Evolutionary conservation across 2,797 vertebrate genomes (phyloP).

Genomic region (Pangasius macronema): DNA sequence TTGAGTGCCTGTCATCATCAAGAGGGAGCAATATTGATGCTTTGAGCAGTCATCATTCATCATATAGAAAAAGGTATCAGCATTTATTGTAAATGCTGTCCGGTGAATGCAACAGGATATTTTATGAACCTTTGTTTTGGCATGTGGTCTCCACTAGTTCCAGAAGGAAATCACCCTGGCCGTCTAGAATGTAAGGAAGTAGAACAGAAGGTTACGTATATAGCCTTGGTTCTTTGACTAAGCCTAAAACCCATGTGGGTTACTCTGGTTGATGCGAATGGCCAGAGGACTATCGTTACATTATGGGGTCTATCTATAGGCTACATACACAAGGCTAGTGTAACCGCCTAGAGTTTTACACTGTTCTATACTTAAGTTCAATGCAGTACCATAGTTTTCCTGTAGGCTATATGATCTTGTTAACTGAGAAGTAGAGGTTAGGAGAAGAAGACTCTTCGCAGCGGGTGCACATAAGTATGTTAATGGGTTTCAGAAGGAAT

Average conservation of each 20-base stretch:
- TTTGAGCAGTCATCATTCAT: neutral
- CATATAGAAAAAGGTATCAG: neutral
- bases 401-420: too few species aligned
- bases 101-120: neutral
- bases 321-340: neutral
- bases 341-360: too few species aligned
- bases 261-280: neutral
- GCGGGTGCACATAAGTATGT: too few species aligned
- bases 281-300: neutral
- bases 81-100: neutral
- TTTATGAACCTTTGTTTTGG: neutral
- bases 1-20: neutral
- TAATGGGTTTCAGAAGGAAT: too few species aligned
- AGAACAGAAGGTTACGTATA: neutral
- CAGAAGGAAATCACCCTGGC: neutral
- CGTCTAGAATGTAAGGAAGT: neutral
- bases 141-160: neutral
- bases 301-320: neutral
- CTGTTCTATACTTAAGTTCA: too few species aligned
- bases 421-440: too few species aligned
- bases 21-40: neutral
- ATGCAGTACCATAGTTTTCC: too few species aligned
- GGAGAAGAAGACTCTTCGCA: too few species aligned
- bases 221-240: neutral
- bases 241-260: neutral